Conservation (phyloP, 30 jellyfish, hydroid and myxozoan species). For the Catostylus mosaicus region DNA sequence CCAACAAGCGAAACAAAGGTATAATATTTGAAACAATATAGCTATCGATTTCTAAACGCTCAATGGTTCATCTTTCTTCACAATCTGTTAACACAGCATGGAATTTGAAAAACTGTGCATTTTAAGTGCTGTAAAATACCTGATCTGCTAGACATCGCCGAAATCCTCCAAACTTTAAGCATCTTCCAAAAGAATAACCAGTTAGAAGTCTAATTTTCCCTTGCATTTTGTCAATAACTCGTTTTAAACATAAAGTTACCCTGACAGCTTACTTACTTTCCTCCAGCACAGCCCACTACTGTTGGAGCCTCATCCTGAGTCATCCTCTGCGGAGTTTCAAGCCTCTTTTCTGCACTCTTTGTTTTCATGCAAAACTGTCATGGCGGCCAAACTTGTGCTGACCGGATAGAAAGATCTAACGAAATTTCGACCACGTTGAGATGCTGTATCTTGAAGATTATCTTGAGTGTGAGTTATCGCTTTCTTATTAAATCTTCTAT, state of each 20-base stretch:
- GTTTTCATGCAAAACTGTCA: slow-evolving; percentile 18
- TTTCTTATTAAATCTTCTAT: too few species aligned
- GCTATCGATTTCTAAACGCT: too few species aligned
- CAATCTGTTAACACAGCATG: too few species aligned
- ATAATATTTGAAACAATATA: too few species aligned
- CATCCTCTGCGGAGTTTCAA: background rate
- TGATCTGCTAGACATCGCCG: slow-evolving; percentile 3
- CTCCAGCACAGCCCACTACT: background rate
- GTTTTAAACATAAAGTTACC: too few species aligned
- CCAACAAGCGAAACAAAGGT: too few species aligned
- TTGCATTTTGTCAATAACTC: slow-evolving; percentile 11
- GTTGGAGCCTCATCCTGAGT: slow-evolving; percentile 10
- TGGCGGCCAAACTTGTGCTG: slow-evolving; percentile 44
- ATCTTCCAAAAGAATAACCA: background rate
- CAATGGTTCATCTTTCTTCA: too few species aligned
- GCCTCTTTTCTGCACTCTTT: slow-evolving; percentile 7
- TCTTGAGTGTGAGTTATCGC: slow-evolving; percentile 75
- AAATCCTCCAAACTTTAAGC: background rate
- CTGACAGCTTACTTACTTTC: too few species aligned
- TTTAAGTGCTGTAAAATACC: too few species aligned
- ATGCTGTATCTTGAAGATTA: slow-evolving; percentile 92
- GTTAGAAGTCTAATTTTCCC: background rate
- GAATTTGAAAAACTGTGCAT: too few species aligned
- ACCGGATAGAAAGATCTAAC: background rate
- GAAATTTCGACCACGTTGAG: background rate